Conservation (phyloP, 2,888 invertebrate species). For the Luffia ferchaultella region DNA sequence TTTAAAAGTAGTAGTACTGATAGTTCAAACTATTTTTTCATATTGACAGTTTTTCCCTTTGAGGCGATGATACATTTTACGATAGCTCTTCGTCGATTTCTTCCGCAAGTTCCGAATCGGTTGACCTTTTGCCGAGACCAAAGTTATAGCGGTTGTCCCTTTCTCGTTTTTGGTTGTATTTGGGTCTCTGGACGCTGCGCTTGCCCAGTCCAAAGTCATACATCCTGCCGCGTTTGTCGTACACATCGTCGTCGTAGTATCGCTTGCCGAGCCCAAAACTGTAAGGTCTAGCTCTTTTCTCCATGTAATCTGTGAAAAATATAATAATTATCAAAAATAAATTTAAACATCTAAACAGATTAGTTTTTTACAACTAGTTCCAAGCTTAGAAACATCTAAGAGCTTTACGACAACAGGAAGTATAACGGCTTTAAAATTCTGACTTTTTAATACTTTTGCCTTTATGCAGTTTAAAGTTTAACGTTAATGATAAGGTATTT, state of each 20-base stretch:
- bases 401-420: no score
- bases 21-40: no score
- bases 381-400: no score
- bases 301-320: conserved; percentile 34
- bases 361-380: no score
- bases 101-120: conserved; percentile 29
- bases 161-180: neutral
- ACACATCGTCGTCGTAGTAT: conserved; percentile 34
- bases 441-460: no score
- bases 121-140: conserved; percentile 56
- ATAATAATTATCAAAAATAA: no score
- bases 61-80: neutral
- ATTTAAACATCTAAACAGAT: no score
- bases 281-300: conserved; percentile 70
- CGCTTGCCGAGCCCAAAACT: conserved; percentile 77
- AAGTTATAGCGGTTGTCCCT: conserved; percentile 37
- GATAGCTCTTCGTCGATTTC: conserved; percentile 23
- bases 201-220: conserved; percentile 58
- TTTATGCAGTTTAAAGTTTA: no score
- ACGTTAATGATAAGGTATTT: no score
- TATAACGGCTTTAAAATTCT: no score
- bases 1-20: no score
- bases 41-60: neutral
- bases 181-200: conserved; percentile 29
- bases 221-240: conserved; percentile 42